Conservation (phyloP, 2,113 vertebrate genomes). For the Mesoclemmys tuberculata region DNA sequence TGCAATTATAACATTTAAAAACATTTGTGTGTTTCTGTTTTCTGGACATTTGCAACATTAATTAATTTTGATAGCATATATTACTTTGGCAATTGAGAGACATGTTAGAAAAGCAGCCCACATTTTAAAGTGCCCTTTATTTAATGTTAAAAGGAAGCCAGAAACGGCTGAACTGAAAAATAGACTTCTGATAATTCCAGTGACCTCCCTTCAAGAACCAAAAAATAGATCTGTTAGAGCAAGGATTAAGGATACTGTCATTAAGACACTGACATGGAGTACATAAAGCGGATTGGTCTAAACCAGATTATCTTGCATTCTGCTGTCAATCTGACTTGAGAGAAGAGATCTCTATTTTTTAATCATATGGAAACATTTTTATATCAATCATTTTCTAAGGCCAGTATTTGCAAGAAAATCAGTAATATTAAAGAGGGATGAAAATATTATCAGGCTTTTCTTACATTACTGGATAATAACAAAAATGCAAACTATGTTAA, state of each 20-base stretch:
- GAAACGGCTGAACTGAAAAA: background rate
- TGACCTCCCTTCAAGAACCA: conserved; percentile 31
- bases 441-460: background rate
- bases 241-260: conserved; percentile 49
- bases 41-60: too few species aligned
- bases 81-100: background rate
- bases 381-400: background rate
- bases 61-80: background rate
- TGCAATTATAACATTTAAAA: background rate
- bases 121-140: background rate
- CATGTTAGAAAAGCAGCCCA: background rate
- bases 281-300: conserved; percentile 39
- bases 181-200: background rate
- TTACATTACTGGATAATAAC: background rate
- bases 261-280: conserved; percentile 17
- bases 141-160: background rate
- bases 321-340: background rate
- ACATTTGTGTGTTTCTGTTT: background rate
- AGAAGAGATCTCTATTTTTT: background rate
- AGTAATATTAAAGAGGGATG: background rate
- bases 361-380: background rate
- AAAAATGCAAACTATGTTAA: background rate
- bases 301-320: background rate
- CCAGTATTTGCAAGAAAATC: background rate
- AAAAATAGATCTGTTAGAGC: background rate